Percentiles rank a stretch among this genome's conserved stretches.
phyloP scores from a whole-genome alignment of 2,797 vertebrate genomes.

The Centroberyx gerrardi region DNA sequence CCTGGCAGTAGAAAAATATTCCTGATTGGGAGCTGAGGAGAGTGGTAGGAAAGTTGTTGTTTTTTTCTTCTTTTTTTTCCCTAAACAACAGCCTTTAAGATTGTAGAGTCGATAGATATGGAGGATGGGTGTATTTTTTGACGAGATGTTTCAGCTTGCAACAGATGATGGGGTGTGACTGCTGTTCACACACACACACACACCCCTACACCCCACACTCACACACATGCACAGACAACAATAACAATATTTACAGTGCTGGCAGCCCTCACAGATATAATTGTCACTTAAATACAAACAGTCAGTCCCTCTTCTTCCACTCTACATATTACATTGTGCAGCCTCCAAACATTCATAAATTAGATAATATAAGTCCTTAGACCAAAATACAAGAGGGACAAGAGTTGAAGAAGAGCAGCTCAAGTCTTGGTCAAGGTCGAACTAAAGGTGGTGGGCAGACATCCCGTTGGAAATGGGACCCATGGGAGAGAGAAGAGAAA shows the following conservation, averaged over 20 bases:
- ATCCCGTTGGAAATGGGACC: slow-evolving; percentile 53
- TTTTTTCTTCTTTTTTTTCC: neutral
- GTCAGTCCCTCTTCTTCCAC: slow-evolving; percentile 53
- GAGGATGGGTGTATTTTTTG: slow-evolving; percentile 10
- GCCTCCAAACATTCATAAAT: slow-evolving; percentile 63
- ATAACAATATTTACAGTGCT: slow-evolving; percentile 36
- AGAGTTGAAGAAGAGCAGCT: slow-evolving; percentile 42
- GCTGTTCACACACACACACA: slow-evolving; percentile 23
- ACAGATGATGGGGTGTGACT: neutral
- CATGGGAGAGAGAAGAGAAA: slow-evolving; percentile 31
- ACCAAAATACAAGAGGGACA: slow-evolving; percentile 17
- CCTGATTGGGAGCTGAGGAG: neutral
- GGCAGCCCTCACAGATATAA: slow-evolving; percentile 50
- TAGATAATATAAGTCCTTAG: slow-evolving; percentile 48
- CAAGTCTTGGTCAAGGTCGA: slow-evolving; percentile 63
- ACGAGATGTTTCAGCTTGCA: slow-evolving; percentile 6
- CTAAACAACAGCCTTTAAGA: neutral
- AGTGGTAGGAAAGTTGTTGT: neutral
- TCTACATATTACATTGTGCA: slow-evolving; percentile 59
- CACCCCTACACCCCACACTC: slow-evolving; percentile 16
- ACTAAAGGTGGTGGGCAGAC: slow-evolving; percentile 48
- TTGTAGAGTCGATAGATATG: slow-evolving; percentile 7
- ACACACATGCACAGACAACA: neutral
- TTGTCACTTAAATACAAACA: slow-evolving; percentile 68
- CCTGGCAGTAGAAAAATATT: neutral